Conservation (phyloP, 2,113 vertebrate genomes). For the Lota lota region DNA sequence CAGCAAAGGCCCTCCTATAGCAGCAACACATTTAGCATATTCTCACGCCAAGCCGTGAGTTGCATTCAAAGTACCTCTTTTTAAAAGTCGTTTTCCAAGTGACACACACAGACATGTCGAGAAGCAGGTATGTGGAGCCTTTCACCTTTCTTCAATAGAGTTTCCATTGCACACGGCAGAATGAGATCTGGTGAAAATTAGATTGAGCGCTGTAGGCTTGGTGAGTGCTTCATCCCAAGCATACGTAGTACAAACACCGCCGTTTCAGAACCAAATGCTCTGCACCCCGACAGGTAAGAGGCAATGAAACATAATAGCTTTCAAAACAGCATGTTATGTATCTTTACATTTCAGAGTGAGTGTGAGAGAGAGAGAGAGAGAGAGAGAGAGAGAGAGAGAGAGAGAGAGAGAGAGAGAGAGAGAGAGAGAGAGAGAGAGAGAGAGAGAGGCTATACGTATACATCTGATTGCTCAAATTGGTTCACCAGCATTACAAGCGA, state of each 20-base stretch:
- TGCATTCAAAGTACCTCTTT: conserved; percentile 27
- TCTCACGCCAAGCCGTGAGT: conserved; percentile 42
- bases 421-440: conserved; percentile 6
- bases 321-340: conserved; percentile 16
- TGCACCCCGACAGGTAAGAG: conserved; percentile 6
- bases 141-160: conserved; percentile 66
- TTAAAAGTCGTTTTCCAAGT: background rate
- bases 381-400: no score
- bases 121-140: conserved; percentile 48
- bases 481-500: conserved; percentile 24
- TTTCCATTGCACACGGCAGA: conserved; percentile 50
- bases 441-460: background rate
- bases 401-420: no score
- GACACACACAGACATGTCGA: background rate
- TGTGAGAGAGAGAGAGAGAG: no score
- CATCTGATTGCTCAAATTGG: conserved; percentile 41
- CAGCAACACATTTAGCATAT: conserved; percentile 24
- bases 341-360: no score
- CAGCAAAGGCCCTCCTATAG: conserved; percentile 54
- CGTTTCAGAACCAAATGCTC: conserved; percentile 40
- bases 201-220: conserved; percentile 1
- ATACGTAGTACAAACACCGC: conserved; percentile 33
- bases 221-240: conserved; percentile 33
- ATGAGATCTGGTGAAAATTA: conserved; percentile 29
- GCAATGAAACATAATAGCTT: conserved; percentile 14